Percentiles rank a stretch among this genome's conserved stretches.
Evolutionary conservation across 1,140 invertebrate species (phyloP).

Genomic region (Zeugodacus cucurbitae): DNA sequence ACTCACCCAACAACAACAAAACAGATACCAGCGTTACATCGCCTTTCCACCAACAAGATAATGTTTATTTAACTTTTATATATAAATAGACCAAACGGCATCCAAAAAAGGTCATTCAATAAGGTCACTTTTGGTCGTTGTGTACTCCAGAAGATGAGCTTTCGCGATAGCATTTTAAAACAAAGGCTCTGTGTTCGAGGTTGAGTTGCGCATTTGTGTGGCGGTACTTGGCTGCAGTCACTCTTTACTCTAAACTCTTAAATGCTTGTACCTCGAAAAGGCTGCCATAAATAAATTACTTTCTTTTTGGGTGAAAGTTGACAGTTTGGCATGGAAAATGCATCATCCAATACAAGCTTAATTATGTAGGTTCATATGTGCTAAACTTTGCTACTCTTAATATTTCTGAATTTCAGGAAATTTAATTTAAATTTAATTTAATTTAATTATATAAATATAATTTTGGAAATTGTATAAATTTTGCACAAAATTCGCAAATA

Average conservation of each 20-base stretch:
- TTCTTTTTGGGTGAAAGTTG: neutral
- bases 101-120: constrained; percentile 6
- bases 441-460: no score
- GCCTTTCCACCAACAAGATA: neutral
- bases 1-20: neutral
- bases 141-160: neutral
- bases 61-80: constrained; percentile 38
- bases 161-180: constrained; percentile 33
- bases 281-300: neutral
- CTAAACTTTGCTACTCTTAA: no score
- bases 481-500: no score
- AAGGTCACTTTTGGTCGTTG: constrained; percentile 5
- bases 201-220: neutral
- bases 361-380: no score
- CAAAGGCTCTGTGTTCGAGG: neutral
- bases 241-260: neutral
- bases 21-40: neutral
- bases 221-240: neutral
- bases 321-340: neutral
- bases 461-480: no score
- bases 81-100: neutral
- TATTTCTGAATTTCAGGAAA: no score
- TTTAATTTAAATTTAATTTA: no score
- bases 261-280: neutral
- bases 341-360: neutral